Evolutionary conservation across 2,888 invertebrate species (phyloP), one percentile per base, ranked within the genome.

Genomic region (Octonoba sinensis): DNA sequence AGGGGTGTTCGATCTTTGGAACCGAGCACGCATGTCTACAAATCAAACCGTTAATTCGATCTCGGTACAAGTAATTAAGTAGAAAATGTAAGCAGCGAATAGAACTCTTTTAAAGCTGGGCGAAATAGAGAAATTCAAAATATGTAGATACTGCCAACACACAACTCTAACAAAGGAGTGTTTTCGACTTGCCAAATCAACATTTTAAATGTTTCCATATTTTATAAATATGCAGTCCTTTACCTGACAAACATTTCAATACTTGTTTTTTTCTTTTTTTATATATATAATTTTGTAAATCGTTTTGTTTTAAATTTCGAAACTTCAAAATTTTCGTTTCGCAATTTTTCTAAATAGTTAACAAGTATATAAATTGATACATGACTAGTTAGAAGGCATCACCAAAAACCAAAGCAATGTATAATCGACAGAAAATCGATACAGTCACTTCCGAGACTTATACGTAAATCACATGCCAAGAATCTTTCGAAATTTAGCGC

Each of bases 351-450:
- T 73, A 81, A 81, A 74, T 81, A 81, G 79, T 81, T 81, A 81
- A 81, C 79, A 81, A 81, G 79, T 81, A 73, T 81, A 81, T 81
- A 81, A 81, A 81, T 81, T 73, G 79, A 81, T 73, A 73, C 79
- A 73, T 81, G 79, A 81, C 79, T 81, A 81, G 79, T 81, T 62
- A 65, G 15, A 36, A 49, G 79, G 79, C 79, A 81, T 81, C 79
- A 73, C 79, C 79, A 62, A 59, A 49, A 49, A 36, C 44, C 69
- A 73, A 81, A 73, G 56, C 46, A 27, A n/a, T 4, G 18, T 18
- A 62, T 15, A 60, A 60, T 27, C 59, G 27, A 60, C 46, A 44
- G n/a, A 18, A 62, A 62, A 44, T 12, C 16, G 15, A 22, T 18
- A 62, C 62, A 62, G 12, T 36, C 44, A 16, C 62, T 18, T 13